A percentile compares a stretch with the other conserved stretches of the same genome.
Evolutionary conservation across 2,797 vertebrate species (phyloP).

Genomic region (Sebastiscus albofasciatus): DNA sequence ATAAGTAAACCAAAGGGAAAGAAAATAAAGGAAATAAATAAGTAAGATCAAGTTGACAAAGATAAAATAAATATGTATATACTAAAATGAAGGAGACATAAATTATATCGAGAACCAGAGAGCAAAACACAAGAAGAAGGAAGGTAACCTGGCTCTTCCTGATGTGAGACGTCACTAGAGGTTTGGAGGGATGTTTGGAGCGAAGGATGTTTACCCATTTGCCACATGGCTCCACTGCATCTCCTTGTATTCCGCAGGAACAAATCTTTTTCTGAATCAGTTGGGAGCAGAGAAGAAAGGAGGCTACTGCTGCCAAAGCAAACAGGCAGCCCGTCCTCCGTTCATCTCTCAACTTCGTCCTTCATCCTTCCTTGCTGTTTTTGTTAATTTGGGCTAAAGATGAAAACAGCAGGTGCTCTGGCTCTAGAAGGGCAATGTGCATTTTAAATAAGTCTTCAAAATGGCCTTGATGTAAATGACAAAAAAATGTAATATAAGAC

Average conservation of each 20-base stretch:
- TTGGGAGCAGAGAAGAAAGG: conserved; percentile 61
- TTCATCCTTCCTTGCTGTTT: conserved; percentile 42
- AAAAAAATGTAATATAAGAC: not conserved
- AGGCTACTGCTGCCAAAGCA: conserved; percentile 69
- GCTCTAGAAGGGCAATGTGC: not conserved
- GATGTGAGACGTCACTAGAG: not conserved
- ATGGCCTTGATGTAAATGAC: not conserved
- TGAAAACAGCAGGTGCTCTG: conserved; percentile 31
- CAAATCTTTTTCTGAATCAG: conserved; percentile 48
- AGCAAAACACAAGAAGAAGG: not conserved
- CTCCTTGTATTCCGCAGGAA: conserved; percentile 32
- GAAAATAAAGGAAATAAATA: not conserved
- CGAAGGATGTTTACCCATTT: conserved; percentile 43
- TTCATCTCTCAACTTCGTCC: not conserved
- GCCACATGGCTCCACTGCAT: conserved; percentile 7
- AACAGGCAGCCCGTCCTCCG: conserved; percentile 52
- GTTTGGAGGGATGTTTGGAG: conserved; percentile 2
- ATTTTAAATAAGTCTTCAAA: not conserved
- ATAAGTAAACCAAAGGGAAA: not conserved
- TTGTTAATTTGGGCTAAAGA: conserved; percentile 12
- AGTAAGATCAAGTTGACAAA: not conserved
- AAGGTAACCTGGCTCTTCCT: not conserved
- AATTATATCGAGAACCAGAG: conserved; percentile 42
- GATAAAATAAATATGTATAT: not conserved
- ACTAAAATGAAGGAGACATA: conserved; percentile 14